Conservation (phyloP, 2,888 invertebrate genomes). For the Rhopalosiphum nymphaeae region DNA sequence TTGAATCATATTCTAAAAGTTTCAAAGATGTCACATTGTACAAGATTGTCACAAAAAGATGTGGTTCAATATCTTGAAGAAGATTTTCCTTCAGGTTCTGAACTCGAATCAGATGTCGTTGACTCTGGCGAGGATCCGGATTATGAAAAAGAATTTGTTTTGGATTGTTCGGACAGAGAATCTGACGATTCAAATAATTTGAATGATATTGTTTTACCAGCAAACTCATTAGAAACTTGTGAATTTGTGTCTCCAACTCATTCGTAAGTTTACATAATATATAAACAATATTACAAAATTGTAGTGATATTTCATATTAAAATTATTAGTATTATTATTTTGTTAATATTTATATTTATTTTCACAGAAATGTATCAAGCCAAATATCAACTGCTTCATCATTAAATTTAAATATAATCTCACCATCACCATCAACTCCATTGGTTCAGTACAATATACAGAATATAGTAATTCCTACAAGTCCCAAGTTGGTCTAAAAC, state of each 20-base stretch:
- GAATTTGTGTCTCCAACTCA: neutral
- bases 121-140: neutral
- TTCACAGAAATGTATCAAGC: conserved; percentile 6
- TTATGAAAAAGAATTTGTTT: conserved; percentile 14
- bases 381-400: conserved; percentile 1
- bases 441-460: neutral
- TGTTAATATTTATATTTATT: neutral
- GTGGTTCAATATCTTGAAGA: neutral
- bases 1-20: neutral
- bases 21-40: neutral
- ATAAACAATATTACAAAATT: neutral
- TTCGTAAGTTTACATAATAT: neutral
- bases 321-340: neutral
- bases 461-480: neutral
- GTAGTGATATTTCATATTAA: neutral
- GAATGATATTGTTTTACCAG: neutral
- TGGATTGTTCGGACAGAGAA: neutral
- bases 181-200: neutral
- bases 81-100: conserved; percentile 19
- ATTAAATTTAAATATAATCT: neutral
- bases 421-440: neutral
- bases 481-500: conserved; percentile 35
- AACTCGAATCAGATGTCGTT: neutral
- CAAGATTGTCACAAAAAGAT: neutral
- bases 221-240: neutral